phyloP scores from a whole-genome alignment of 2,797 vertebrate genomes.

The Coregonus suidteri region DNA sequence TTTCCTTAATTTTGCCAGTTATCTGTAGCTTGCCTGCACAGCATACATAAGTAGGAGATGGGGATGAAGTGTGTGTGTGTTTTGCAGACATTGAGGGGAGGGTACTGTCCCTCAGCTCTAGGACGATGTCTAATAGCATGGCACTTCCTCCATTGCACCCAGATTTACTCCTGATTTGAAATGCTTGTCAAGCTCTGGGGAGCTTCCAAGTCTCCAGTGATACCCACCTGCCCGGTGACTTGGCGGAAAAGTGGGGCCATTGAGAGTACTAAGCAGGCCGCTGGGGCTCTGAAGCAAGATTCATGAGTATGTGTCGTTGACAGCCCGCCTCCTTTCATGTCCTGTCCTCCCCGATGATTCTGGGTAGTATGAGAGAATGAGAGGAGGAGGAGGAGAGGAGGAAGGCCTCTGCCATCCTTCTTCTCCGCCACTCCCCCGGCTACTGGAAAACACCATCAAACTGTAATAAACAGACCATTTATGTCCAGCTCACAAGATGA shows the following conservation, averaged over 20 bases:
- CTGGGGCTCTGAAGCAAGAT: constrained; percentile 7
- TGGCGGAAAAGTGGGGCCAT: constrained; percentile 16
- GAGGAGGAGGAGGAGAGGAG: neutral
- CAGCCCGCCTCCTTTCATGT: neutral
- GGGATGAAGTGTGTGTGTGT: constrained; percentile 19
- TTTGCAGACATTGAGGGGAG: constrained; percentile 40
- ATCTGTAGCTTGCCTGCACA: constrained; percentile 39
- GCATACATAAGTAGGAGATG: constrained; percentile 34
- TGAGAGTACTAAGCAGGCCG: constrained; percentile 9
- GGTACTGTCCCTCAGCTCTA: constrained; percentile 28
- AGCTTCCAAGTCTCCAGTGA: neutral
- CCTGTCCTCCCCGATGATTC: constrained; percentile 8
- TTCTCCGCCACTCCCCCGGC: neutral
- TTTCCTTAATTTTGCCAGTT: constrained; percentile 12
- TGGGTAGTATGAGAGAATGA: neutral
- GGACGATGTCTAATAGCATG: constrained; percentile 29
- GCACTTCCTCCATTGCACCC: constrained; percentile 20
- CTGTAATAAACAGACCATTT: constrained; percentile 15
- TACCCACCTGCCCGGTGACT: neutral
- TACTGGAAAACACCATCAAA: constrained; percentile 5
- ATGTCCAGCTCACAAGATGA: constrained; percentile 10
- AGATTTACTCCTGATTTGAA: constrained; percentile 29
- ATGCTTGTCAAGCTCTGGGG: neutral
- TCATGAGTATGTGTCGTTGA: neutral
- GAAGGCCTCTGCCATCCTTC: constrained; percentile 6